phyloP scores from a whole-genome alignment of 2,113 vertebrate genomes.

The Hystrix brachyura region DNA sequence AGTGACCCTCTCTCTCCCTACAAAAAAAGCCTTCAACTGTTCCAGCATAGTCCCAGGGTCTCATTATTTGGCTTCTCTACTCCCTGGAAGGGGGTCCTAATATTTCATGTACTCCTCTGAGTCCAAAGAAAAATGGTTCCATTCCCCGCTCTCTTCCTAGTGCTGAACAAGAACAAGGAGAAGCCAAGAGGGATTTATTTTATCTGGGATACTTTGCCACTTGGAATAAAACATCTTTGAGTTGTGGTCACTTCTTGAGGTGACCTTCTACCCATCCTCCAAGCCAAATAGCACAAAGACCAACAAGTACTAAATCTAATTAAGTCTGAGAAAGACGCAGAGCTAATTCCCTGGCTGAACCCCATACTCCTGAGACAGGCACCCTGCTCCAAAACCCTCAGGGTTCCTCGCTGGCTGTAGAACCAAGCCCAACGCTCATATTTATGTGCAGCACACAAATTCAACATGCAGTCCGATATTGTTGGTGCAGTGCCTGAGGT shows the following conservation, averaged over 20 bases:
- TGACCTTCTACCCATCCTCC: constrained; percentile 44
- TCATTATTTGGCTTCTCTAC: not conserved
- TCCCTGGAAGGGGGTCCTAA: not conserved
- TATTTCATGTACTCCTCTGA: constrained; percentile 34
- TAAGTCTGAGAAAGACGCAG: constrained; percentile 11
- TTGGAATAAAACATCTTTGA: constrained; percentile 10
- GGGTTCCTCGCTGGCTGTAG: not conserved
- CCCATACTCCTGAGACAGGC: not conserved
- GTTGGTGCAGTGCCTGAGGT: not conserved
- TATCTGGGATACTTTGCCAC: not conserved
- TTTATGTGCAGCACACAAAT: not conserved
- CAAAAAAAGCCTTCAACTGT: not conserved
- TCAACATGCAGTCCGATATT: not conserved
- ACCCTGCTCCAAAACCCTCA: not conserved
- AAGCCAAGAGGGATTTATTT: not conserved
- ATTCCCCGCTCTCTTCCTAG: not conserved
- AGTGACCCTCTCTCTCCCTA: not conserved
- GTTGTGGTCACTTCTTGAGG: not conserved
- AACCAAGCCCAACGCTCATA: not conserved
- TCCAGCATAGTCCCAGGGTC: not conserved
- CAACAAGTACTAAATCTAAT: constrained; percentile 9
- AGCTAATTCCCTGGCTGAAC: not conserved
- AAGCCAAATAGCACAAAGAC: constrained; percentile 32
- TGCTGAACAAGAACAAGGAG: not conserved
- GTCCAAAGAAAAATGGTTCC: not conserved